Evolutionary conservation across 2,888 invertebrate genomes (phyloP).

Genomic region (Nemotelus nigrinus): DNA sequence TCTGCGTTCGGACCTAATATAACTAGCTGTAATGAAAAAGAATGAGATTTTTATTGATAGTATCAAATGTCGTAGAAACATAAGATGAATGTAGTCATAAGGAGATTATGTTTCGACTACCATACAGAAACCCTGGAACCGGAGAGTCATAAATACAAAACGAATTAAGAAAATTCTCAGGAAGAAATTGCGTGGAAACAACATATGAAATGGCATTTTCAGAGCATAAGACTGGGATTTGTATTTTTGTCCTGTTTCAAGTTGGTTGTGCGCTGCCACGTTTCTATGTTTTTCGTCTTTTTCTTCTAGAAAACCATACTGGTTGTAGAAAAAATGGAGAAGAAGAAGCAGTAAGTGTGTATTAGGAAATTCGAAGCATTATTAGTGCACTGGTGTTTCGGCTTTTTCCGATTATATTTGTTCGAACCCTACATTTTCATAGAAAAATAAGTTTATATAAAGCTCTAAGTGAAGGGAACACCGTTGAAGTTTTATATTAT

Average conservation of each 20-base stretch:
- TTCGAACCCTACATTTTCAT: too few relatives aligned
- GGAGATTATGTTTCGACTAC: conserved; percentile 33
- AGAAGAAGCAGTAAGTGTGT: too few relatives aligned
- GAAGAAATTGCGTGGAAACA: conserved; percentile 32
- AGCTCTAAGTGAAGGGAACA: too few relatives aligned
- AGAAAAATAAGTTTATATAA: too few relatives aligned
- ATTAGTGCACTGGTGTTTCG: too few relatives aligned
- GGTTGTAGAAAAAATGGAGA: too few relatives aligned
- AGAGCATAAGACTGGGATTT: background rate
- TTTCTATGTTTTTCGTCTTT: background rate
- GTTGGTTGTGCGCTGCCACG: background rate
- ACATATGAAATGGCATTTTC: conserved; percentile 26
- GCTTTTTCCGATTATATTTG: too few relatives aligned
- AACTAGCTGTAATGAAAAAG: conserved; percentile 42
- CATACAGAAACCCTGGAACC: background rate
- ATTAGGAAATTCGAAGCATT: too few relatives aligned
- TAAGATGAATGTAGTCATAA: conserved; percentile 43
- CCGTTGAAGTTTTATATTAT: too few relatives aligned
- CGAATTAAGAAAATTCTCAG: conserved; percentile 33
- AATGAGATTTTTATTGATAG: conserved; percentile 45
- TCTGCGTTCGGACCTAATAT: conserved; percentile 30
- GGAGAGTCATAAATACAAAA: conserved; percentile 30
- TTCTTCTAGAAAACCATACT: too few relatives aligned
- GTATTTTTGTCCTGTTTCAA: background rate
- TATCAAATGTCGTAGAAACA: conserved; percentile 41